Evolutionary conservation across 2,888 invertebrate genomes (phyloP).

Genomic region (Noctua janthina): DNA sequence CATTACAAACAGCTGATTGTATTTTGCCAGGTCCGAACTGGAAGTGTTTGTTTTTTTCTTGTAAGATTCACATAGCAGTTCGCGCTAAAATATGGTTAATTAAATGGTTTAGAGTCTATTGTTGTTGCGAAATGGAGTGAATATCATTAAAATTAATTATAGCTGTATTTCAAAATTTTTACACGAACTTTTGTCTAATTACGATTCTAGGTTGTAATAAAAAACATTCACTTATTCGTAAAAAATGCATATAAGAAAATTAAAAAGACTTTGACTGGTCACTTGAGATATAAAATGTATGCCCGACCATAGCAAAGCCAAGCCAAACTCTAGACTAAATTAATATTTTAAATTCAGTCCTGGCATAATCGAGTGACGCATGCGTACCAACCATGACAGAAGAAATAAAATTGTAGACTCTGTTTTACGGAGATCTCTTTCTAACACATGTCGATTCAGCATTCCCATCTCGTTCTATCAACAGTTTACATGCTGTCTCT

Average conservation of each 20-base stretch:
- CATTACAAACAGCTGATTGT: constrained; percentile 91
- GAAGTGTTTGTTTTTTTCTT: constrained; percentile 42
- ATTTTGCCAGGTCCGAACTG: constrained; percentile 84
- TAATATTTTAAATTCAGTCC: constrained; percentile 71
- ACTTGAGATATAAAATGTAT: not conserved
- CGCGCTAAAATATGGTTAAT: not conserved
- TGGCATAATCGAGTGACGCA: constrained; percentile 84
- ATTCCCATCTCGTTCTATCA: constrained; percentile 74
- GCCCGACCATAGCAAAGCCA: not conserved
- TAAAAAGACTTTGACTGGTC: not conserved
- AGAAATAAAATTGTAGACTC: constrained; percentile 77
- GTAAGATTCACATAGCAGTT: not conserved
- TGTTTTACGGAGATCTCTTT: constrained; percentile 80
- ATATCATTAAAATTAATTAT: not conserved
- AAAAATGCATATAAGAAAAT: not conserved
- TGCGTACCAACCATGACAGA: constrained; percentile 85
- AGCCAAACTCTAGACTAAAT: constrained; percentile 17
- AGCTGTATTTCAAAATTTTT: not conserved
- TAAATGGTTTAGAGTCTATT: not conserved
- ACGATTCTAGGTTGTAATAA: not conserved
- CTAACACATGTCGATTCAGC: constrained; percentile 51
- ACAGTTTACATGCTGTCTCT: constrained; percentile 77
- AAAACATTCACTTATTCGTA: not conserved
- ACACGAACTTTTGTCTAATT: not conserved
- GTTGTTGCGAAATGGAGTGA: not conserved